phyloP scores from a whole-genome alignment of 2,888 invertebrate species.

The Pasiphila rectangulata region DNA sequence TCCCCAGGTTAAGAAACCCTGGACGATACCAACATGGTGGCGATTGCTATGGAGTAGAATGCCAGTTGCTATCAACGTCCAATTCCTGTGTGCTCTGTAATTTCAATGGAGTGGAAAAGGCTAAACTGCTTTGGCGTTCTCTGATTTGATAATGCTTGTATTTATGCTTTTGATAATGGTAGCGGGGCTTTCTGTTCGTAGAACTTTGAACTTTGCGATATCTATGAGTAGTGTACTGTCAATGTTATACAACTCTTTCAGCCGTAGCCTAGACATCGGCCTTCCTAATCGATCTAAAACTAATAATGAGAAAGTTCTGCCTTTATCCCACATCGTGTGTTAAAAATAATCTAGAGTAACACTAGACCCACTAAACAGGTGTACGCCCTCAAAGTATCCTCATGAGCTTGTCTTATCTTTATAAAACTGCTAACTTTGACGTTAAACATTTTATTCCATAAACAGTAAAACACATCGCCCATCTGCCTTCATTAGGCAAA shows the following conservation, averaged over 20 bases:
- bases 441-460: slow-evolving; percentile 24
- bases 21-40: slow-evolving; percentile 77
- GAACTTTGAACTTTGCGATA: too few species aligned
- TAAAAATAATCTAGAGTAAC: too few species aligned
- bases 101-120: slow-evolving; percentile 56
- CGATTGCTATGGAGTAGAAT: slow-evolving; percentile 54
- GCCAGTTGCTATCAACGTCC: slow-evolving; percentile 41
- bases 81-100: slow-evolving; percentile 48
- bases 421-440: neutral
- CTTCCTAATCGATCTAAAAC: too few species aligned
- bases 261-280: too few species aligned
- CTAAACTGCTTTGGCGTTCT: slow-evolving; percentile 44
- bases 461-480: slow-evolving; percentile 36
- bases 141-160: slow-evolving; percentile 22
- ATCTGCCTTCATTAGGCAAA: slow-evolving; percentile 42
- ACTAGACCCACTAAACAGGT: too few species aligned
- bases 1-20: too few species aligned
- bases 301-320: too few species aligned
- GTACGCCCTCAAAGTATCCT: too few species aligned
- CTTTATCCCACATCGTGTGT: too few species aligned
- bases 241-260: too few species aligned
- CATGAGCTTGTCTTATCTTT: too few species aligned
- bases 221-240: too few species aligned
- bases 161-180: slow-evolving; percentile 5
- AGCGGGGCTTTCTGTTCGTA: neutral